phyloP scores from a whole-genome alignment of 1,140 invertebrate species.

The Atta colombica region DNA sequence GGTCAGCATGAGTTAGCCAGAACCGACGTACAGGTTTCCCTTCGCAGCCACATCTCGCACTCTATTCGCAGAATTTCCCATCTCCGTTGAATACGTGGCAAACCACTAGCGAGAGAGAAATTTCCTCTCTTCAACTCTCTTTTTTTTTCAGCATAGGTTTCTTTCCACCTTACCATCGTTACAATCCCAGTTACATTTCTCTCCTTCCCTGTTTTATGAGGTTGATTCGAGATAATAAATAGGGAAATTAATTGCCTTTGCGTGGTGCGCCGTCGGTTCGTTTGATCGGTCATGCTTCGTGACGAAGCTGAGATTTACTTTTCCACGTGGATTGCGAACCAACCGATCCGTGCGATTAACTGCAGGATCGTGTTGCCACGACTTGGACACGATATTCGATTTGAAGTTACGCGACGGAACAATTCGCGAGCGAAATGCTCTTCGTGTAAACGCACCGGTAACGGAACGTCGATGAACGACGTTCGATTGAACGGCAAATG shows the following conservation, averaged over 20 bases:
- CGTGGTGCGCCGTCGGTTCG: conserved; percentile 65
- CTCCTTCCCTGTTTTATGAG: conserved; percentile 50
- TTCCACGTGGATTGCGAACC: conserved; percentile 51
- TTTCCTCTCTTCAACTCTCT: background rate
- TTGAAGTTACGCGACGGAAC: conserved; percentile 56
- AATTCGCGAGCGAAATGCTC: conserved; percentile 38
- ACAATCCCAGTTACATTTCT: background rate
- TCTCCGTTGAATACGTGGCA: conserved; percentile 23
- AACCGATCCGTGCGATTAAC: conserved; percentile 40
- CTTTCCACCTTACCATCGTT: background rate
- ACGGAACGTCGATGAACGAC: conserved; percentile 48
- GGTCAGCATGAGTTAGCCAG: conserved; percentile 49
- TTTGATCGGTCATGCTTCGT: conserved; percentile 71
- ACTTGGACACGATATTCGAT: conserved; percentile 60
- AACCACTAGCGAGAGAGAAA: background rate
- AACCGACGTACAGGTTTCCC: conserved; percentile 49
- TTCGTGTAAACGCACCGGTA: conserved; percentile 29
- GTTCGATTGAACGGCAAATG: conserved; percentile 49
- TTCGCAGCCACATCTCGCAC: conserved; percentile 52
- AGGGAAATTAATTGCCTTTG: conserved; percentile 76
- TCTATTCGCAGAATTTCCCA: conserved; percentile 39
- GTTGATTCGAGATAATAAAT: conserved; percentile 71
- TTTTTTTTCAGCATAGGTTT: no score
- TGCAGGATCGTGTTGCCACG: background rate
- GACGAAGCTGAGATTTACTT: conserved; percentile 64